Conservation (phyloP, 2,113 vertebrate species). For the Ramphastos sulfuratus region DNA sequence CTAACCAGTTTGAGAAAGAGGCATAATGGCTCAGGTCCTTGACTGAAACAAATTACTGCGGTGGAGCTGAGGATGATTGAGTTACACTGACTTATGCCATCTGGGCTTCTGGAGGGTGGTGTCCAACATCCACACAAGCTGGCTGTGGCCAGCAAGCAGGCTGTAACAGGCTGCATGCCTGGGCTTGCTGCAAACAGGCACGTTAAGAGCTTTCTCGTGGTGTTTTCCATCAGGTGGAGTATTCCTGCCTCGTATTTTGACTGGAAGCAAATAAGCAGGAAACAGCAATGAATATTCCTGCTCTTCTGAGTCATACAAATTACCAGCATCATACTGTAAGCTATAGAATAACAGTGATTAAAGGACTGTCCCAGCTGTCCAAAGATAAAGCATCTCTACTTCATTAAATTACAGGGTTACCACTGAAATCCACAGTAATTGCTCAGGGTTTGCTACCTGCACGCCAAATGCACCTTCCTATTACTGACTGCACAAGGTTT, state of each 20-base stretch:
- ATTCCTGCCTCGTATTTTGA: neutral
- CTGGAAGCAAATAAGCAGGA: neutral
- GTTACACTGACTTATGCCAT: neutral
- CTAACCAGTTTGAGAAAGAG: slow-evolving; percentile 32
- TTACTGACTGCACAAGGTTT: neutral
- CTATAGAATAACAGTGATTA: neutral
- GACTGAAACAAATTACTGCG: slow-evolving; percentile 25
- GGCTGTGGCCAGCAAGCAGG: rapidly evolving
- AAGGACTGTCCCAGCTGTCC: neutral
- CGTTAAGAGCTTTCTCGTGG: neutral
- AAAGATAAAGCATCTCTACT: neutral
- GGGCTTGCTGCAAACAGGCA: neutral
- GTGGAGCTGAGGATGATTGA: slow-evolving; percentile 16
- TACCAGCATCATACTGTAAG: rapidly evolving
- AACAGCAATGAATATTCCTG: neutral
- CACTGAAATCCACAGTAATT: neutral
- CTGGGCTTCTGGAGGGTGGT: neutral
- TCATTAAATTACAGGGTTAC: neutral
- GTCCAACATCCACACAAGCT: neutral
- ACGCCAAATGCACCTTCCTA: neutral
- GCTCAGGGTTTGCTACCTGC: neutral
- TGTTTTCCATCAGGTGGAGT: neutral
- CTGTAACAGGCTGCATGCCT: neutral
- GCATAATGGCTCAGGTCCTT: neutral
- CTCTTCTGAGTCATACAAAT: neutral